These are phyloP conservation scores for Epinephelus lanceolatus DNA, from an alignment of 2,113 vertebrate species.

Conservation along the genomic window DNA sequence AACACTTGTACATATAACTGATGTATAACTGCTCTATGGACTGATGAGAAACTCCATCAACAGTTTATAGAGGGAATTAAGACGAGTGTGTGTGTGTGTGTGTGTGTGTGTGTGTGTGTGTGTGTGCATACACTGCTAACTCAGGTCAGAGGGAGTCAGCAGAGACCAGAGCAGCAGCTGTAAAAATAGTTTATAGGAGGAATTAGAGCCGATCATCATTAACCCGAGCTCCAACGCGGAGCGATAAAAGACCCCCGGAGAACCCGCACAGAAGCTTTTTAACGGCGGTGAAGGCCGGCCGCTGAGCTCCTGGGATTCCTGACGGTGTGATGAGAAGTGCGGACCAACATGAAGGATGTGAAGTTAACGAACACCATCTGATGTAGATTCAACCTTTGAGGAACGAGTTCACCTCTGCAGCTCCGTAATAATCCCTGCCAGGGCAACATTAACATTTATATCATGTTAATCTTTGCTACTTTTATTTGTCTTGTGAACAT, in stretches of 20 bases:
- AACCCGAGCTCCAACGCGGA: slow-evolving; percentile 31
- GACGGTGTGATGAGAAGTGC: slow-evolving; percentile 1
- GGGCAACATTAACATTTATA: too few species aligned
- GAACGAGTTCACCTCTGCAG: neutral
- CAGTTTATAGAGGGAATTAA: slow-evolving; percentile 52
- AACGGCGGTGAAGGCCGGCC: slow-evolving; percentile 1
- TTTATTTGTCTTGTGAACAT: too few species aligned
- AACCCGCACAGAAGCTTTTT: slow-evolving; percentile 6
- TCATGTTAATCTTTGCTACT: too few species aligned
- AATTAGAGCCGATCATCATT: slow-evolving; percentile 64
- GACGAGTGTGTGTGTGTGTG: slow-evolving; percentile 6
- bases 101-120: too few species aligned
- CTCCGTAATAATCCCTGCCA: neutral
- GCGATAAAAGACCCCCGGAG: slow-evolving; percentile 49
- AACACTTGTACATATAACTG: slow-evolving; percentile 17
- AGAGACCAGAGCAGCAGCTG: slow-evolving; percentile 51
- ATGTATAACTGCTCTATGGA: slow-evolving; percentile 32
- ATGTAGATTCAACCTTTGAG: slow-evolving; percentile 17
- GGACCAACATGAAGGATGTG: slow-evolving; percentile 29
- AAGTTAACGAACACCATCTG: neutral
- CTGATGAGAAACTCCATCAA: slow-evolving; percentile 48
- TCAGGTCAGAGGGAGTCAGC: slow-evolving; percentile 42
- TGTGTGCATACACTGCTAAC: slow-evolving; percentile 11
- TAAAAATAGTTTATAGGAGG: slow-evolving; percentile 68
- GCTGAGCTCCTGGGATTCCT: slow-evolving; percentile 13